Evolutionary conservation across 53 echinoderm and acorn worm species (phyloP).

Genomic region (Hippasteria phrygiana): DNA sequence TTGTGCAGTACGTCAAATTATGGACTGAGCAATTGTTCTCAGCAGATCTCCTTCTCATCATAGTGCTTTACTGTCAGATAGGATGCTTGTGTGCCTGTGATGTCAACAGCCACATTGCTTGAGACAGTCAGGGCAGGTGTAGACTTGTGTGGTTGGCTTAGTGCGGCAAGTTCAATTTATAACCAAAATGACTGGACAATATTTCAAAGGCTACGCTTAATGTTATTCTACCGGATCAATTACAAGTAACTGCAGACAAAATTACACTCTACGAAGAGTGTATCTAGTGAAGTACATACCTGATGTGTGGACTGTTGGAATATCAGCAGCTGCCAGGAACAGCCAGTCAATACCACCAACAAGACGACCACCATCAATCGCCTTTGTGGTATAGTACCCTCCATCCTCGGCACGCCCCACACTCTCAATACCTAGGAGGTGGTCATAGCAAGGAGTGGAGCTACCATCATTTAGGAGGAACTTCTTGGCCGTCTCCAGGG

Average conservation of each 20-base stretch:
- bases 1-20: background rate
- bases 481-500: slow-evolving; percentile 59
- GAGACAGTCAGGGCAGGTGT: background rate
- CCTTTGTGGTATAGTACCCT: slow-evolving; percentile 65
- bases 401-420: slow-evolving; percentile 71
- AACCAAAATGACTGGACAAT: background rate
- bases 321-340: slow-evolving; percentile 79
- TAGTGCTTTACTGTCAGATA: no score
- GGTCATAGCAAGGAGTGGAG: slow-evolving; percentile 76
- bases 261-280: background rate
- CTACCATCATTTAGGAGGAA: slow-evolving; percentile 67
- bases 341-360: slow-evolving; percentile 72
- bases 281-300: slow-evolving; percentile 50
- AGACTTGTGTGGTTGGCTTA: background rate
- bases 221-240: background rate
- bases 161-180: background rate
- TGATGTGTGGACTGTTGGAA: slow-evolving; percentile 79
- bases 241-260: background rate
- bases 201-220: background rate
- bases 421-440: slow-evolving; percentile 87
- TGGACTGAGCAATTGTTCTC: background rate
- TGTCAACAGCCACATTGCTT: background rate
- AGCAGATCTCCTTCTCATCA: no score
- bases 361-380: slow-evolving; percentile 45
- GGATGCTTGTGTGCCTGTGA: no score